Conservation (phyloP, 2,113 vertebrate species). For the Bos taurus region DNA sequence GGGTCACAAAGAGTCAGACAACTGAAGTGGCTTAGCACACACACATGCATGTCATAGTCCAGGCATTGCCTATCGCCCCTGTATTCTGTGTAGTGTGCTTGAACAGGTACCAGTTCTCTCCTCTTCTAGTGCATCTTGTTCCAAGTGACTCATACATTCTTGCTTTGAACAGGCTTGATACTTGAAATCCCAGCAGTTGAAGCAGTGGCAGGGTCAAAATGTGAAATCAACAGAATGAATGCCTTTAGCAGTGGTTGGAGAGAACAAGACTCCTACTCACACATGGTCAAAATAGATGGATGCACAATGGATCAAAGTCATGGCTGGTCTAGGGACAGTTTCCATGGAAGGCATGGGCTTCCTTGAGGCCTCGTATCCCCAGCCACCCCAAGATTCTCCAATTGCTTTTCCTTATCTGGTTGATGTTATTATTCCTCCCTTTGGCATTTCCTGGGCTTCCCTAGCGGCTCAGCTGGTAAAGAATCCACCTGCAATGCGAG, state of each 20-base stretch:
- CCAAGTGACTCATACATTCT: not conserved
- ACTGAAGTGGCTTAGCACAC: not conserved
- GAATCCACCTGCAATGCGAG: accelerated
- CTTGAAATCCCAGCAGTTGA: not conserved
- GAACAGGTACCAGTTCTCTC: not conserved
- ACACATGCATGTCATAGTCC: not conserved
- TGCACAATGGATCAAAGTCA: not conserved
- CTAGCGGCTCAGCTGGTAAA: not conserved
- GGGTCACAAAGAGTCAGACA: not conserved
- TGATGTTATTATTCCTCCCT: not conserved
- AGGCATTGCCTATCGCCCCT: not conserved
- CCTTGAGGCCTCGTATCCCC: not conserved
- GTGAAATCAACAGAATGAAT: not conserved
- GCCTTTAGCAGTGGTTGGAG: not conserved
- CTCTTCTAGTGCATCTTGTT: not conserved
- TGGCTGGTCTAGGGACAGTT: not conserved
- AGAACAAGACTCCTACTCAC: not conserved
- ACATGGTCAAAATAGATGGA: not conserved
- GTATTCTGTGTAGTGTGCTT: not conserved
- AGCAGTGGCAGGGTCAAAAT: not conserved
- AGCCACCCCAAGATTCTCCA: not conserved
- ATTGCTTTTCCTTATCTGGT: not conserved
- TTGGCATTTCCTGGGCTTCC: not conserved
- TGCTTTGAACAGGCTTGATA: not conserved
- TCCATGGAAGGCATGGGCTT: not conserved